Base-by-base conservation (phyloP, 1,140 invertebrate genomes). In the Caenorhabditis tropicalis region DNA sequence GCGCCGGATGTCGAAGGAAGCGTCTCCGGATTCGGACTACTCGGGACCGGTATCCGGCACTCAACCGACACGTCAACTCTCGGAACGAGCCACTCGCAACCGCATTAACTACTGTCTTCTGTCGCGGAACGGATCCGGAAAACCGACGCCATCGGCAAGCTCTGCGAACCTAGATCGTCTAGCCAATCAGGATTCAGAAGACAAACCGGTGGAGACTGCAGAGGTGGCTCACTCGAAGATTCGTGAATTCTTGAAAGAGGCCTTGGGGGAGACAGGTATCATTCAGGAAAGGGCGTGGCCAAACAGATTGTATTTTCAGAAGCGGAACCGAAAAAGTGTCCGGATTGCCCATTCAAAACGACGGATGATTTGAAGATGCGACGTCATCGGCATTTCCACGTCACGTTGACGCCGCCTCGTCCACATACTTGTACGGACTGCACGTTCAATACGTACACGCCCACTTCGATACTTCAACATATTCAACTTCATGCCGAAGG, bases 261-360 rank as follows among this genome's bases (percentile, higher is more conserved):
- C 36, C 5, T 70, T 29, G 9, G 60, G 2, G 0, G n/a, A 5
- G 12, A 70, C 7, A 24, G 31, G 16, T 16, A 36, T 31, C n/a
- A 36, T 29, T 31, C 31, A 7, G 10, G 1, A 6, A 60, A 46
- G n/a, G n/a, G n/a, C n/a, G n/a, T n/a, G n/a, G n/a, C n/a, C n/a
- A n/a, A n/a, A n/a, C n/a, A n/a, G n/a, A n/a, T n/a, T n/a, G n/a
- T n/a, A n/a, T n/a, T n/a, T n/a, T n/a, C n/a, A n/a, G n/a, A n/a
- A n/a, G n/a, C 60, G 39, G 60, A 15, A 6, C 24, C 60, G 3
- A 7, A 19, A 1, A 36, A 70, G 21, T 70, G 60, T 12, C 60
- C 60, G 9, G 60, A 70, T 4, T 70, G 60, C n/a, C 60, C 60
- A 19, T 70, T 19, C 60, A 36, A 70, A n/a, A n/a, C n/a, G n/a